These are phyloP conservation scores for Notiomystis cincta DNA, from an alignment of 2,113 vertebrate species.

Conservation along the genomic window DNA sequence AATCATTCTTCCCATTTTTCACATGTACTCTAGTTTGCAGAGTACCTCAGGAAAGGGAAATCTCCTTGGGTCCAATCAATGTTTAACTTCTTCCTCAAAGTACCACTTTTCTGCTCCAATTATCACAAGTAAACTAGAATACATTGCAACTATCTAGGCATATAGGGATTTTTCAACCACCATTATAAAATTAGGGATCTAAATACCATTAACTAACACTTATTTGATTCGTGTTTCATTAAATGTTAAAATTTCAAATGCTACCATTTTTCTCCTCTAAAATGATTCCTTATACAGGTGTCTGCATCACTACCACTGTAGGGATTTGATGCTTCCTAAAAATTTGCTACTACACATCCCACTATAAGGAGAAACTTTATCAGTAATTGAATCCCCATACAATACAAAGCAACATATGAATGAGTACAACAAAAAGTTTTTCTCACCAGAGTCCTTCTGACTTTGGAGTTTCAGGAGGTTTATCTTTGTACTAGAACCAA, in stretches of 20 bases:
- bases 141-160: neutral
- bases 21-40: neutral
- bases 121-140: neutral
- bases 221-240: neutral
- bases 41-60: neutral
- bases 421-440: neutral
- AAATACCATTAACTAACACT: neutral
- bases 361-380: neutral
- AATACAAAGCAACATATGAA: neutral
- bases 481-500: neutral
- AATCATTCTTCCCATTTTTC: neutral
- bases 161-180: neutral
- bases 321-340: neutral
- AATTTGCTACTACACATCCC: neutral
- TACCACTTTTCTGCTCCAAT: neutral
- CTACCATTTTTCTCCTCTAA: neutral
- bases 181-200: neutral
- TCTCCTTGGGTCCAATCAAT: neutral
- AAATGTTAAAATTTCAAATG: neutral
- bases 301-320: neutral
- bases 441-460: neutral
- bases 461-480: neutral
- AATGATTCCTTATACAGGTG: neutral
- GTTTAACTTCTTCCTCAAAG: neutral
- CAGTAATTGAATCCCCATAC: neutral